Percentiles rank a stretch among this genome's conserved stretches.
These are phyloP conservation scores for Phrynocephalus forsythii DNA, from an alignment of 2,797 vertebrate species.

Conservation along the genomic window DNA sequence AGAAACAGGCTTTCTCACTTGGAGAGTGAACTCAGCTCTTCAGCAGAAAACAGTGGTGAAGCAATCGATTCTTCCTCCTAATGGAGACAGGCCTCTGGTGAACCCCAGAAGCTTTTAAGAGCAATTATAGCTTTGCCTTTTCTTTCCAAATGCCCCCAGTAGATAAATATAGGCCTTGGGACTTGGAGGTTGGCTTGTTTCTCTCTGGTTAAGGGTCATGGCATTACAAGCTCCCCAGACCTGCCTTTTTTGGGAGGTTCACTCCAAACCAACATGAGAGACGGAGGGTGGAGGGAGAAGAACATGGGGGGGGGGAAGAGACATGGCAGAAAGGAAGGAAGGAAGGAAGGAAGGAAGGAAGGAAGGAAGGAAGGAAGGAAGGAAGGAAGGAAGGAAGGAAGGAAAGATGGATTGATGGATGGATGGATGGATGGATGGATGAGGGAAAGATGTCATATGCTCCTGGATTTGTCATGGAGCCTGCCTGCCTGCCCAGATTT, in stretches of 20 bases:
- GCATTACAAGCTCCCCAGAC: background rate
- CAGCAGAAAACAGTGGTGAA: slow-evolving; percentile 19
- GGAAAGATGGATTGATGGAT: no score
- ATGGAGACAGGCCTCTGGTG: background rate
- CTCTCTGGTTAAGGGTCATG: background rate
- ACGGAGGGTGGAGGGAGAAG: background rate
- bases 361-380: background rate
- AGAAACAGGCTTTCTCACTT: background rate
- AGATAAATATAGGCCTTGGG: background rate
- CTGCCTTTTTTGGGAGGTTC: background rate
- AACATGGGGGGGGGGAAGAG: background rate
- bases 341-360: background rate
- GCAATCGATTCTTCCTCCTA: slow-evolving; percentile 24
- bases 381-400: background rate
- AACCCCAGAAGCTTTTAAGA: slow-evolving; percentile 36
- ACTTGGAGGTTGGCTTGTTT: background rate
- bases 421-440: no score
- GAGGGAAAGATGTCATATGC: no score
- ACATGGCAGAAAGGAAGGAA: background rate
- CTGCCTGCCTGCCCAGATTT: no score
- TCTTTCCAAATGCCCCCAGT: slow-evolving; percentile 2
- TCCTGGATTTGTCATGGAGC: no score
- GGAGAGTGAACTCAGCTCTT: background rate
- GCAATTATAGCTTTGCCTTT: slow-evolving; percentile 17
- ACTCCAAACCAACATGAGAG: background rate